Conservation (phyloP, 2,888 invertebrate genomes). For the Chrysolina oricalcia region DNA sequence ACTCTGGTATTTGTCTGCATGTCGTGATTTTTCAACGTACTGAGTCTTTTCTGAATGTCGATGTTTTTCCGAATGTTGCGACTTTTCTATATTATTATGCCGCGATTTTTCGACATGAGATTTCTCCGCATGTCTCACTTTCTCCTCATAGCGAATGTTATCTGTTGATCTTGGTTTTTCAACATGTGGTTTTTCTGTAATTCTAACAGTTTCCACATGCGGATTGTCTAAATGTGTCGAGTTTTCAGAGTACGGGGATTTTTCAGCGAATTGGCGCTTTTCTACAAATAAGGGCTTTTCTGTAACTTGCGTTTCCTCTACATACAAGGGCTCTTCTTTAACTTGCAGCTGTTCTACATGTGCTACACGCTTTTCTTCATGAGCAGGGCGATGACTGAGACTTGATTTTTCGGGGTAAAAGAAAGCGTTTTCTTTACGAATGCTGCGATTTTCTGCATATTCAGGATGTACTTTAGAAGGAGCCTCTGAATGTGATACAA, state of each 20-base stretch:
- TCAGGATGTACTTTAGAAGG: neutral
- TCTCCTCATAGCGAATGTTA: neutral
- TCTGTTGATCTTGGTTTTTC: neutral
- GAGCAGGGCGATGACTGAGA: neutral
- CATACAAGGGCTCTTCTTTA: neutral
- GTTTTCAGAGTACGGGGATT: neutral
- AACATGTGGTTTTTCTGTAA: neutral
- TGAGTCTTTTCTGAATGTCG: constrained; percentile 1
- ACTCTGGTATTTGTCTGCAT: neutral
- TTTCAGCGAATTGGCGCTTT: neutral
- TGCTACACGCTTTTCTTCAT: neutral
- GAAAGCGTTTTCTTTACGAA: neutral
- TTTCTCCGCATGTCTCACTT: neutral
- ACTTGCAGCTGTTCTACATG: neutral
- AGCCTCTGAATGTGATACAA: neutral
- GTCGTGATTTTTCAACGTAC: neutral
- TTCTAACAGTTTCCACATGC: neutral
- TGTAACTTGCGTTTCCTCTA: neutral
- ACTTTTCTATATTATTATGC: constrained; percentile 1
- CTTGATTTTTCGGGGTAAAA: neutral
- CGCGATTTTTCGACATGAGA: neutral
- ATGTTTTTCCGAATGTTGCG: constrained; percentile 1
- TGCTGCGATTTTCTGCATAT: neutral
- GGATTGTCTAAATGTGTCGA: neutral
- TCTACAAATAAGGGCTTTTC: neutral